Evolutionary conservation across 2,797 vertebrate species (phyloP), one percentile per base, ranked within the genome.

Genomic region (Gymnothorax javanicus): DNA sequence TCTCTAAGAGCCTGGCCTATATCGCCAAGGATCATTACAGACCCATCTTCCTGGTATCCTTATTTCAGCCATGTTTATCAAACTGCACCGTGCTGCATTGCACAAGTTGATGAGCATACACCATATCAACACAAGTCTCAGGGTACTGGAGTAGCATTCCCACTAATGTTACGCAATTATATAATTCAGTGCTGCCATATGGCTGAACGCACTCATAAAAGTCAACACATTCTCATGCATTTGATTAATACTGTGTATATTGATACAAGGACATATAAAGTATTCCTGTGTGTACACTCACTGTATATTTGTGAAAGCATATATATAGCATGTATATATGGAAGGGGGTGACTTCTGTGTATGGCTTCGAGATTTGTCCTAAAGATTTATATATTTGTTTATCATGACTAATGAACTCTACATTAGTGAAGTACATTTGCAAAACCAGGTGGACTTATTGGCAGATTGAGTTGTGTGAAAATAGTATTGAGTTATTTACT

Each of bases 11-110:
- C 87, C 92, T 97, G 90, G 93, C 89, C 0, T 89, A 93, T 71
- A 92, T 95, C 6, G 96, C 96, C 89, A 95, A 97, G 43, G 96
- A 97, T 15, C 92, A 96, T 75, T 97, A 97, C 91, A 97, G 96
- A 88, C 96, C 96, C 33, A 95, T 95, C 15, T 97, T 95, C 90
- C 96, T 94, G 20, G 95, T 97, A 97, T 97, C 96, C 94, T 87
- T 71, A 15, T 4, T 27, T 33, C 12, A 64, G 33, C n/a, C 23
- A 54, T n/a, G 58, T 83, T 54, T 9, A 54, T 0, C 13, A 50
- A 12, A 79, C n/a, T n/a, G n/a, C n/a, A n/a, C 15, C 8, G 20
- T 54, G 8, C 12, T 23, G 56, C 17, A 23, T 23, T 2, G 77
- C 77, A 54, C 50, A 56, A 13, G 23, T n/a, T 25, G 20, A n/a